A percentile compares a stretch with the other conserved stretches of the same genome.
Conservation (phyloP, 2,113 vertebrate species). For the Phylloscopus trochiloides region DNA sequence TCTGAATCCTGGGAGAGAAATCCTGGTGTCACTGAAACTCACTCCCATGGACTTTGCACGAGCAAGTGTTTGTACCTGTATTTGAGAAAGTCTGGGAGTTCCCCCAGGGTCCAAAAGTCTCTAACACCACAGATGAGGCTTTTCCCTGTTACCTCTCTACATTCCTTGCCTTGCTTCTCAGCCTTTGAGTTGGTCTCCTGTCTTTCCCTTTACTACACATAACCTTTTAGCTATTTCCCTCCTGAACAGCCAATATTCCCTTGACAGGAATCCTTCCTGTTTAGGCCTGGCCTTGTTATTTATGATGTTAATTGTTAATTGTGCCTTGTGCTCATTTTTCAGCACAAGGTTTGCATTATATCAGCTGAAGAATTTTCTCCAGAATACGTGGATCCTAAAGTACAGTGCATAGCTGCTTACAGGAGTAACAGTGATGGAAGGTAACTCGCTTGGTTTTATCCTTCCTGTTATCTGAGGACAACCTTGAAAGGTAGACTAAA, state of each 20-base stretch:
- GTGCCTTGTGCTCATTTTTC: conserved; percentile 11
- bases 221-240: neutral
- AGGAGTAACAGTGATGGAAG: conserved; percentile 59
- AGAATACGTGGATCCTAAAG: conserved; percentile 82
- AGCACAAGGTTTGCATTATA: conserved; percentile 88
- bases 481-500: neutral
- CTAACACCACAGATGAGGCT: neutral
- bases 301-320: neutral
- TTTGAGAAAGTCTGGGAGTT: neutral
- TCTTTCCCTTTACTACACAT: neutral
- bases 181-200: neutral
- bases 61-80: neutral
- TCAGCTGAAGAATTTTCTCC: conserved; percentile 82
- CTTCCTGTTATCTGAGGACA: neutral
- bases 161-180: neutral
- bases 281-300: neutral
- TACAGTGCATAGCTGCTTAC: conserved; percentile 84
- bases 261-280: neutral
- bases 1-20: neutral
- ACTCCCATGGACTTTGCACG: rapidly evolving
- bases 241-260: neutral
- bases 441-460: conserved; percentile 47
- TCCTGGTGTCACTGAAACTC: neutral
- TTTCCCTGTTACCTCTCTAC: neutral
- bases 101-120: neutral